A percentile compares a stretch with the other conserved stretches of the same genome.
These are phyloP conservation scores for Antheraea pernyi DNA, from an alignment of 1,140 invertebrate species.

Conservation along the genomic window DNA sequence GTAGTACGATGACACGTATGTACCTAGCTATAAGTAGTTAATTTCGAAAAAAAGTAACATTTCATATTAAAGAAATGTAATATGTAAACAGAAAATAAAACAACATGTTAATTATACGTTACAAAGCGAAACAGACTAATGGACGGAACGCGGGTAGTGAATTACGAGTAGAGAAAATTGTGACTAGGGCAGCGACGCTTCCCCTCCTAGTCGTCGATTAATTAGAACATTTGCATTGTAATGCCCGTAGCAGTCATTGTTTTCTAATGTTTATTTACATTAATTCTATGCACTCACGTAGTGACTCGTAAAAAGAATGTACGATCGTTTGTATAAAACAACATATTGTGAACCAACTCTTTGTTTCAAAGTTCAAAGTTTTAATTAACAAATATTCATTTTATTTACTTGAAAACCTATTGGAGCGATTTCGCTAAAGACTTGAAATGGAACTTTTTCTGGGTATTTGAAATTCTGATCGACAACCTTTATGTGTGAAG, in stretches of 20 bases:
- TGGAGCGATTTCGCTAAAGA: no score
- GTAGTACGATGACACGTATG: no score
- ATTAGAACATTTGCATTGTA: constrained; percentile 39
- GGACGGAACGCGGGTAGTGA: background rate
- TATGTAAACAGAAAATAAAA: background rate
- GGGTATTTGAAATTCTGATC: no score
- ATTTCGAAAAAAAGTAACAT: no score
- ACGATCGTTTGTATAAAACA: background rate
- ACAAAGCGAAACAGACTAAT: background rate
- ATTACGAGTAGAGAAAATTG: background rate
- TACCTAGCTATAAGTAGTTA: no score
- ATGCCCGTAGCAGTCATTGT: constrained; percentile 34
- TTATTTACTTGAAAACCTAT: no score
- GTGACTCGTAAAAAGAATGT: background rate
- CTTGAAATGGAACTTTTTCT: no score
- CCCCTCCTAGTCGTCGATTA: constrained; percentile 32
- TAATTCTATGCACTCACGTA: background rate
- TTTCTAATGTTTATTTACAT: constrained; percentile 33
- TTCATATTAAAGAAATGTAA: background rate
- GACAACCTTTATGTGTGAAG: no score
- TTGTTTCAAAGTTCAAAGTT: no score
- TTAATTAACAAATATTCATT: no score
- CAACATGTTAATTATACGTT: background rate
- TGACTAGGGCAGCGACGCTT: constrained; percentile 9
- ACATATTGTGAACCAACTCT: background rate